These are phyloP conservation scores for Festucalex cinctus DNA, from an alignment of 2,113 vertebrate species.

Conservation along the genomic window DNA sequence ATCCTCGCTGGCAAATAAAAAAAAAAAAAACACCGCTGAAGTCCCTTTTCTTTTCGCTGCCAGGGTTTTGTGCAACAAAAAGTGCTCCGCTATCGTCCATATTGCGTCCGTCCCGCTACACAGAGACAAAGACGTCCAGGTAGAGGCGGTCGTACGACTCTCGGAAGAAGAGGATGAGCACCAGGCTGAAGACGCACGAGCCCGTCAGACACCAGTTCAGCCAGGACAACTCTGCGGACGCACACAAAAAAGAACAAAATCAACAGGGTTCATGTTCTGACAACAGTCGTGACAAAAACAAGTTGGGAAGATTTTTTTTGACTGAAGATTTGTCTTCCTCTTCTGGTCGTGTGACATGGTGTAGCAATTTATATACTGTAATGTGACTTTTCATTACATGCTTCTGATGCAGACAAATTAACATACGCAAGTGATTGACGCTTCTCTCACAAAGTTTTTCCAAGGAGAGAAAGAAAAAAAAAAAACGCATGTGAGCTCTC, in stretches of 20 bases:
- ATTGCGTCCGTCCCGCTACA: conserved; percentile 64
- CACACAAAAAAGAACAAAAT: not conserved
- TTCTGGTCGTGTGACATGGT: not conserved
- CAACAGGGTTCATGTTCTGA: too few relatives aligned
- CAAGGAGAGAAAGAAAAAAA: not conserved
- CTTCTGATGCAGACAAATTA: not conserved
- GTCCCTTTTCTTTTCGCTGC: conserved; percentile 25
- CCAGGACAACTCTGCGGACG: conserved; percentile 88
- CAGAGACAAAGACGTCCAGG: conserved; percentile 93
- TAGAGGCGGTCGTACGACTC: conserved; percentile 98
- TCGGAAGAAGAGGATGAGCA: conserved; percentile 92
- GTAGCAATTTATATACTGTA: too few relatives aligned
- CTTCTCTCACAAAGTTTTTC: not conserved
- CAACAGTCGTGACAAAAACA: too few relatives aligned
- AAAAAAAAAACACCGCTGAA: not conserved
- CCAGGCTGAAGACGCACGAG: conserved; percentile 91
- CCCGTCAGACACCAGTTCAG: conserved; percentile 97
- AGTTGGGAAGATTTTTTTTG: too few relatives aligned
- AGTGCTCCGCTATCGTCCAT: not conserved
- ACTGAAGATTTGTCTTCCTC: too few relatives aligned
- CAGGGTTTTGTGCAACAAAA: conserved; percentile 50
- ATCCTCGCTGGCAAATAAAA: not conserved
- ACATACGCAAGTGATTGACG: not conserved
- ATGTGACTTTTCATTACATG: not conserved
- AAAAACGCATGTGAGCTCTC: not conserved